Percentiles rank a stretch among this genome's conserved stretches.
Conservation (phyloP, 64 coral and sea anemone genomes). For the Exaiptasia diaphana region DNA sequence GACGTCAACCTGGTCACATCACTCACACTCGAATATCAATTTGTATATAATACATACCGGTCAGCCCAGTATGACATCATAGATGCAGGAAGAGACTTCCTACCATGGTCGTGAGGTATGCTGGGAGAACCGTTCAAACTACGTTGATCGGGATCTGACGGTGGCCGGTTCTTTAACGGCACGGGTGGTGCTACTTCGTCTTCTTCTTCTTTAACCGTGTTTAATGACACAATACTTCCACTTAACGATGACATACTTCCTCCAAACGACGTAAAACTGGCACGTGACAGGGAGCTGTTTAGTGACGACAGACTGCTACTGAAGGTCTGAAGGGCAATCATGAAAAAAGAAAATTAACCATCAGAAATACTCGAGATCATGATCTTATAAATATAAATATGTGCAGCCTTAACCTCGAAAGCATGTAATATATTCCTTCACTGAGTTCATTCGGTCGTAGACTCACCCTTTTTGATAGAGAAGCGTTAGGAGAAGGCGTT, state of each 20-base stretch:
- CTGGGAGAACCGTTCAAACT: background rate
- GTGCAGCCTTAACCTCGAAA: no score
- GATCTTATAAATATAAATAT: no score
- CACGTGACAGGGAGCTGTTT: background rate
- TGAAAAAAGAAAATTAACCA: background rate
- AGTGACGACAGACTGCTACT: background rate
- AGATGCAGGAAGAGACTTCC: background rate
- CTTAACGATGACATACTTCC: conserved; percentile 46
- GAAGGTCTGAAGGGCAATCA: background rate
- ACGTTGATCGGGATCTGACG: conserved; percentile 48
- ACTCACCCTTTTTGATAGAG: conserved; percentile 14
- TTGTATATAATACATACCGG: no score
- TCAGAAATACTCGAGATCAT: no score
- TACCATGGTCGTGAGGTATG: background rate
- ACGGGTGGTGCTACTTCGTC: conserved; percentile 55
- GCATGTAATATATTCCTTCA: no score
- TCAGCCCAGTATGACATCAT: background rate
- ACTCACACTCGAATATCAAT: no score
- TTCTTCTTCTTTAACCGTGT: conserved; percentile 56
- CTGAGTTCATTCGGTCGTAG: no score
- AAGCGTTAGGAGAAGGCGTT: background rate
- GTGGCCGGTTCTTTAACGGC: conserved; percentile 48
- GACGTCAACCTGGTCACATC: no score
- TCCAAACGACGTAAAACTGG: background rate
- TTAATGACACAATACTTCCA: conserved; percentile 51